Evolutionary conservation across 2,888 invertebrate species (phyloP).

Genomic region (Sepioteuthis lessoniana): DNA sequence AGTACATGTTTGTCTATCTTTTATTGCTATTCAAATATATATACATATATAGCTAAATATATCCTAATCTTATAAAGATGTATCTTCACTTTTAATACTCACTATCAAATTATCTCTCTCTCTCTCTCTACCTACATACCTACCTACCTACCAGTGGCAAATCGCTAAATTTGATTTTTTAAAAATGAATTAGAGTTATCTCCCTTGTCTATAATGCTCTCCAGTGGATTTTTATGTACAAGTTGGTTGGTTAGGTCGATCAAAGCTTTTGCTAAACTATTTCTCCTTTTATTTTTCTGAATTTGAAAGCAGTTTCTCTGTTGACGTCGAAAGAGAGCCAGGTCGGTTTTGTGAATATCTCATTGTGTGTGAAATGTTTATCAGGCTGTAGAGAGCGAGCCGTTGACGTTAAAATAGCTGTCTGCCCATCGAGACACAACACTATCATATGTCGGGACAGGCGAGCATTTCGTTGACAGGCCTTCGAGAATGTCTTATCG

Average conservation of each 20-base stretch:
- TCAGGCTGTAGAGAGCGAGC: background rate
- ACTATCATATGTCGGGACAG: background rate
- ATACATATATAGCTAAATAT: no score
- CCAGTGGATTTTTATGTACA: background rate
- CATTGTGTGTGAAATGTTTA: background rate
- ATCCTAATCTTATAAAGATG: no score
- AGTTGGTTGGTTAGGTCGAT: background rate
- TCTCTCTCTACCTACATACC: no score
- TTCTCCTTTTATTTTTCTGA: background rate
- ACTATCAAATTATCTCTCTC: no score
- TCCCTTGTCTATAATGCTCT: background rate
- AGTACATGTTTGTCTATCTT: no score
- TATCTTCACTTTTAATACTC: no score
- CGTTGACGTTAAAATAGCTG: background rate
- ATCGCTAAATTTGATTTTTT: no score
- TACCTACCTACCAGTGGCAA: no score
- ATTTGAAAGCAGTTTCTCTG: background rate
- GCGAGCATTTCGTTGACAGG: constrained; percentile 6
- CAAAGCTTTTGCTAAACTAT: background rate
- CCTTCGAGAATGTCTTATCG: background rate
- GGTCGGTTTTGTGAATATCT: background rate
- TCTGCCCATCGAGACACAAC: background rate
- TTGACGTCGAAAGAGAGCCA: background rate
- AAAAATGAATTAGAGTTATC: background rate
- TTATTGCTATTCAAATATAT: no score